Percentiles rank a stretch among this genome's conserved stretches.
These are phyloP conservation scores for Argya squamiceps DNA, from an alignment of 2,797 vertebrate species.

Conservation along the genomic window DNA sequence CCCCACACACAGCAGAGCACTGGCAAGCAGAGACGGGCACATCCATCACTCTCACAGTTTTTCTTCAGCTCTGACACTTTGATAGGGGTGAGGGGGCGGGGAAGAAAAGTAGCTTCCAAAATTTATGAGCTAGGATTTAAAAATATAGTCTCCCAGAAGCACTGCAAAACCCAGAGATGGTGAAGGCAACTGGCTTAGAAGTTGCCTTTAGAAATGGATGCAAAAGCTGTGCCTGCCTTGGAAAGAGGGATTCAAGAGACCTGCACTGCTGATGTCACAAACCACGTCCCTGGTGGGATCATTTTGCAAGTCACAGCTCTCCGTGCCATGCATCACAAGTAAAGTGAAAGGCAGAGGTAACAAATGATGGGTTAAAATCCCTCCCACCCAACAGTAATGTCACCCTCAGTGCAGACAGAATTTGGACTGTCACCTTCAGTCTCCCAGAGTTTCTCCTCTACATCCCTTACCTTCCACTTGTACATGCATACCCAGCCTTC, in stretches of 20 bases:
- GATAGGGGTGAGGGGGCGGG: constrained; percentile 42
- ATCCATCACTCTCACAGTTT: constrained; percentile 13
- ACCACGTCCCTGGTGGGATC: background rate
- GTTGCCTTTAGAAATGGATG: background rate
- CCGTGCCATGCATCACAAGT: background rate
- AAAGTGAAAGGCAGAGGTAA: background rate
- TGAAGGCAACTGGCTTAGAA: background rate
- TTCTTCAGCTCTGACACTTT: constrained; percentile 44
- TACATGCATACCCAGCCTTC: background rate
- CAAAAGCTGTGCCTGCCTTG: background rate
- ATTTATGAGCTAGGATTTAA: constrained; percentile 62
- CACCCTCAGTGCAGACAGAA: background rate
- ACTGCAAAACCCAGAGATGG: background rate
- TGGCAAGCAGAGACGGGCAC: background rate
- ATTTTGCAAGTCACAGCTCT: background rate
- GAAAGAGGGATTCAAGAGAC: background rate
- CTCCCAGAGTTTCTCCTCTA: background rate
- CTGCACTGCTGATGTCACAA: background rate
- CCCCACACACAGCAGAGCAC: background rate
- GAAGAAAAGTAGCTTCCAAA: constrained; percentile 57
- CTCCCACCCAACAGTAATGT: background rate
- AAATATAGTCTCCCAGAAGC: constrained; percentile 34
- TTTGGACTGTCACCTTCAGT: background rate
- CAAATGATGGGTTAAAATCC: background rate
- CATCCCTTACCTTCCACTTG: background rate